Base-by-base conservation (phyloP, 2,113 vertebrate genomes). In the Hemiscyllium ocellatum region DNA sequence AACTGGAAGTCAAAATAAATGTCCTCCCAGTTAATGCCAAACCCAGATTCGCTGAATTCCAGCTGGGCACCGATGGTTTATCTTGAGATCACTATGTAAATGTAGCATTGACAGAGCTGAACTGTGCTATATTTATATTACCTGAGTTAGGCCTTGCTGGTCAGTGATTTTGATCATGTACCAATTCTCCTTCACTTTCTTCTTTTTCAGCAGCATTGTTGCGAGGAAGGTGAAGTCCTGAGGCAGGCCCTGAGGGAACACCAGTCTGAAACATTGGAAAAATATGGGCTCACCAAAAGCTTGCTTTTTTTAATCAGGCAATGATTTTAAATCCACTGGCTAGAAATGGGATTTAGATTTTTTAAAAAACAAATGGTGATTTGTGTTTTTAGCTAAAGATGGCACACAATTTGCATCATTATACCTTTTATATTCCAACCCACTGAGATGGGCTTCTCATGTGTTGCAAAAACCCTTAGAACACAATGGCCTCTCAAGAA, bases 151-250 rank as follows among this genome's bases (percentile, higher is more conserved):
- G 90, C 99, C 99, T 22, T 97, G 97, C 37, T 96, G 97, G 96
- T 99, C 98, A 0, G 98, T 98, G 97, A 99, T 98, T 97, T 99
- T 99, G 96, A 99, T 98, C 89, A 99, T 98, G 97, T 99, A 98
- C 98, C 98, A 97, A 87, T 98, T 98, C 96, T 98, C 97, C 96
- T 97, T 98, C 83, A 98, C 97, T 96, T 98, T 98, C 95, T 98
- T 97, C 96, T 98, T 99, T 97, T 99, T 99, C 97, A 99, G 97
- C 96, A 98, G 97, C 96, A 99, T 78, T 0, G 99, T 99, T 97
- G 99, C 97, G 96, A 99, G 97, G 96, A 99, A 96, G 8, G 98
- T 98, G 97, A 99, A 99, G 96, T 98, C 96, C 10, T 98, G 97
- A 0, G 99, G 98, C 78, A 99, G 96, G 78, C 99, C 99, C 0